These are phyloP conservation scores for Cryptotermes secundus DNA, from an alignment of 1,140 invertebrate species.

Conservation along the genomic window DNA sequence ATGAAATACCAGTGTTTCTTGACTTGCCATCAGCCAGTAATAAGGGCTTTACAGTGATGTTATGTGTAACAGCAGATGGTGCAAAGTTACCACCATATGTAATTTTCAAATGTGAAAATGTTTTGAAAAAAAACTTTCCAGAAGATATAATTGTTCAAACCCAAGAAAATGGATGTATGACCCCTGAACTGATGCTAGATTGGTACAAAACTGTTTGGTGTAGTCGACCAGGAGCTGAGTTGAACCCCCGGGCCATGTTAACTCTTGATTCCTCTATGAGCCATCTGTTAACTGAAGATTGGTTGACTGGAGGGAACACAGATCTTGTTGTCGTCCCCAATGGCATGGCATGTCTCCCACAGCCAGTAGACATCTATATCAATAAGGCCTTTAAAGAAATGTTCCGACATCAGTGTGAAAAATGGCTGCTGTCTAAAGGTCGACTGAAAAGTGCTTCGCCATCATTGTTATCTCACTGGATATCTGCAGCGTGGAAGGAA, in stretches of 20 bases:
- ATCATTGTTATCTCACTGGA: neutral
- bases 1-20: constrained; percentile 36
- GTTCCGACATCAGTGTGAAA: constrained; percentile 27
- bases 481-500: neutral
- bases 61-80: constrained; percentile 35
- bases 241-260: constrained; percentile 15
- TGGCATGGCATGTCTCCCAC: constrained; percentile 39
- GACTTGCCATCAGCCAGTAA: constrained; percentile 35
- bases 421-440: constrained; percentile 1
- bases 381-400: constrained; percentile 1
- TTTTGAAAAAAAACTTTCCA: constrained; percentile 32
- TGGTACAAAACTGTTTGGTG: constrained; percentile 35
- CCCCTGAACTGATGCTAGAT: constrained; percentile 32
- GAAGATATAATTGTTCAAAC: constrained; percentile 31
- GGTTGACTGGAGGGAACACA: constrained; percentile 21
- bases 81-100: constrained; percentile 35
- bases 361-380: constrained; percentile 36
- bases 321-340: constrained; percentile 37
- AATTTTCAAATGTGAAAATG: constrained; percentile 32
- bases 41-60: constrained; percentile 33
- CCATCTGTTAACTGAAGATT: constrained; percentile 23
- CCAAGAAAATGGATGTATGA: constrained; percentile 37
- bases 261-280: constrained; percentile 28
- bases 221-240: constrained; percentile 32
- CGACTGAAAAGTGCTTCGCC: constrained; percentile 27